Evolutionary conservation across 2,113 vertebrate species (phyloP).

Genomic region (Ochotona princeps): DNA sequence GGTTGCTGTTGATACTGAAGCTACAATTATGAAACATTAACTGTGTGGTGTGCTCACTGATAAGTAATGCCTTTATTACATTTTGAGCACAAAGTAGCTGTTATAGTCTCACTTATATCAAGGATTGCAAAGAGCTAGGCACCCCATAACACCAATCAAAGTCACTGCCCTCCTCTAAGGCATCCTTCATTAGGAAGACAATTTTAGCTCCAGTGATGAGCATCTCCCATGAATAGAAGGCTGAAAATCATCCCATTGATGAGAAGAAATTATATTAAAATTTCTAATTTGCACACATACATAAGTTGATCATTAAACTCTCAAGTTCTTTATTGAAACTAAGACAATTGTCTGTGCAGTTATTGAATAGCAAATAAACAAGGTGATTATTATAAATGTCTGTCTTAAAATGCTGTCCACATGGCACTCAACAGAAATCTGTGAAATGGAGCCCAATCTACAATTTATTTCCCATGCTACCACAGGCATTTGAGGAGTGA

Average conservation of each 20-base stretch:
- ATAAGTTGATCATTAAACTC: not conserved
- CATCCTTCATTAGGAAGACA: not conserved
- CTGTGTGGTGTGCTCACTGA: not conserved
- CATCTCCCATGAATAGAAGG: not conserved
- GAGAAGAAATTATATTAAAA: not conserved
- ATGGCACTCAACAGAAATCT: not conserved
- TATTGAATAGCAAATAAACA: not conserved
- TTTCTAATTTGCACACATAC: not conserved
- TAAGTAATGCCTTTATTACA: slow-evolving; percentile 4
- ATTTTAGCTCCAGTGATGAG: not conserved
- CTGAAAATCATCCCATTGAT: not conserved
- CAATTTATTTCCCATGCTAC: no score
- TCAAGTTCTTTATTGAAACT: not conserved
- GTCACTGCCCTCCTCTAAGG: not conserved
- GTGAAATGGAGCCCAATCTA: not conserved
- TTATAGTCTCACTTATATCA: slow-evolving; percentile 11
- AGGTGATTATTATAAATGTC: not conserved
- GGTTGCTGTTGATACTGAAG: not conserved
- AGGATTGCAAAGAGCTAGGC: slow-evolving; percentile 51
- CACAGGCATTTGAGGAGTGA: no score
- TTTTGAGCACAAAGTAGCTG: slow-evolving; percentile 9
- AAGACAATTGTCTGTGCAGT: not conserved
- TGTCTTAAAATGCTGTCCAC: not conserved
- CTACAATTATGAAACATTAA: slow-evolving; percentile 46
- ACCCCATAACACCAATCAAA: slow-evolving; percentile 42